phyloP scores from a whole-genome alignment of 2,113 vertebrate genomes.

The Lutjanus erythropterus region DNA sequence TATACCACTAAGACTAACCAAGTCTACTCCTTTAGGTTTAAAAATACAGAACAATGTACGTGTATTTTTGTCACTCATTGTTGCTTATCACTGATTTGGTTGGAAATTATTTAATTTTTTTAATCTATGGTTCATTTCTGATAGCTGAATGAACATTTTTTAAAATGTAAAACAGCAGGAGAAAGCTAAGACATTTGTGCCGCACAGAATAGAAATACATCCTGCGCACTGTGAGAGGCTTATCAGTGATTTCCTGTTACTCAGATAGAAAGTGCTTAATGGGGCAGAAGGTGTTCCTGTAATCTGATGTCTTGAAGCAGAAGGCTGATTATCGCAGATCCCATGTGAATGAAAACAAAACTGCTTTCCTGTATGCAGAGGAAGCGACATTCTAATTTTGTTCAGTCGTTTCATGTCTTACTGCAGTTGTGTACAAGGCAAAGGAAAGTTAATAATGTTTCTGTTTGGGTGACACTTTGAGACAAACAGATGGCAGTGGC shows the following conservation, averaged over 20 bases:
- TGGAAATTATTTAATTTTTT: background rate
- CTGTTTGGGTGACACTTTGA: conserved; percentile 27
- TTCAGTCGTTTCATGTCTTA: background rate
- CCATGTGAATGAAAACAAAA: conserved; percentile 50
- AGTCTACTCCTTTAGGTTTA: background rate
- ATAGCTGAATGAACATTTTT: too few species aligned
- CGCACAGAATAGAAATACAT: conserved; percentile 30
- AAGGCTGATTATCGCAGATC: conserved; percentile 37
- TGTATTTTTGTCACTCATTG: background rate
- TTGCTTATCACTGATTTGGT: too few species aligned
- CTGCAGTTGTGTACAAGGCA: background rate
- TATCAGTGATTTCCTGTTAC: conserved; percentile 70
- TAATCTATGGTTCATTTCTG: background rate
- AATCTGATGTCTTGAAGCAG: conserved; percentile 59
- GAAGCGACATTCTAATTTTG: background rate
- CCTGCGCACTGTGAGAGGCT: conserved; percentile 22
- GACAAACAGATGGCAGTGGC: conserved; percentile 72
- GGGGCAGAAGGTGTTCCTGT: conserved; percentile 67
- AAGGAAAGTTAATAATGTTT: conserved; percentile 18
- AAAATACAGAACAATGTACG: background rate
- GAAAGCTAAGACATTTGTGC: conserved; percentile 4
- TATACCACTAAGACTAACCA: background rate
- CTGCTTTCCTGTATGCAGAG: background rate
- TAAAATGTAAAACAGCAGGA: background rate
- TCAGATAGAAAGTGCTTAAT: conserved; percentile 75